Evolutionary conservation across 2,797 vertebrate genomes (phyloP).

Genomic region (Acanthurus leucopareius): DNA sequence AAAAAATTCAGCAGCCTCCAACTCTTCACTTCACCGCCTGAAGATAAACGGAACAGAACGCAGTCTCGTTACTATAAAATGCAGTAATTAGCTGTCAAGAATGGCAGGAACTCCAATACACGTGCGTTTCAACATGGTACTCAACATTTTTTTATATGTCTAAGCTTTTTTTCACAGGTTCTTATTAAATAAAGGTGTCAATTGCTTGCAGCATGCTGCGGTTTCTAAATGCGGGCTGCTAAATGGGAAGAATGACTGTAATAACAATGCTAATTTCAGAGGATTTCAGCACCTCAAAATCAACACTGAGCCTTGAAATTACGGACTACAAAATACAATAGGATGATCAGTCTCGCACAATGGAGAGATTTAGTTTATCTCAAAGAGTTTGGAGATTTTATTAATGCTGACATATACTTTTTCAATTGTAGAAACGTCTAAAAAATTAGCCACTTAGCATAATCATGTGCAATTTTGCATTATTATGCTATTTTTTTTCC

Average conservation of each 20-base stretch:
- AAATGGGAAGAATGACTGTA: not conserved
- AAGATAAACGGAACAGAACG: conserved; percentile 8
- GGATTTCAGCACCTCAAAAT: not conserved
- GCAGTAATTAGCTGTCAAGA: conserved; percentile 1
- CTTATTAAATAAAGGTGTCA: not conserved
- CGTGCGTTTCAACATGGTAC: not conserved
- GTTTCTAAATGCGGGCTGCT: not conserved
- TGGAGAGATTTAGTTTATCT: not conserved
- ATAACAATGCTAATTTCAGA: not conserved
- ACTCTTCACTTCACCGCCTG: not conserved
- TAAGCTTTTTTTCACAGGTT: not conserved
- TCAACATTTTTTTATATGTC: not conserved
- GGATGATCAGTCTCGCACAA: not conserved
- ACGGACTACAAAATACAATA: not conserved
- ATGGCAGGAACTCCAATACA: not conserved
- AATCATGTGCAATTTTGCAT: conserved; percentile 1
- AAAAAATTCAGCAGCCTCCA: not conserved
- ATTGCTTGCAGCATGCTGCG: not conserved
- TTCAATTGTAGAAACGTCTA: not conserved
- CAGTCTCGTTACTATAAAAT: not conserved
- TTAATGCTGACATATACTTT: not conserved
- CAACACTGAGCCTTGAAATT: not conserved
- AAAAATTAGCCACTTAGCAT: too few relatives aligned
- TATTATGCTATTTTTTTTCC: not conserved
- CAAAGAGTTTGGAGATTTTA: not conserved